Base-by-base conservation (phyloP, 2,113 vertebrate species). In the Dolichotis patagonum region DNA sequence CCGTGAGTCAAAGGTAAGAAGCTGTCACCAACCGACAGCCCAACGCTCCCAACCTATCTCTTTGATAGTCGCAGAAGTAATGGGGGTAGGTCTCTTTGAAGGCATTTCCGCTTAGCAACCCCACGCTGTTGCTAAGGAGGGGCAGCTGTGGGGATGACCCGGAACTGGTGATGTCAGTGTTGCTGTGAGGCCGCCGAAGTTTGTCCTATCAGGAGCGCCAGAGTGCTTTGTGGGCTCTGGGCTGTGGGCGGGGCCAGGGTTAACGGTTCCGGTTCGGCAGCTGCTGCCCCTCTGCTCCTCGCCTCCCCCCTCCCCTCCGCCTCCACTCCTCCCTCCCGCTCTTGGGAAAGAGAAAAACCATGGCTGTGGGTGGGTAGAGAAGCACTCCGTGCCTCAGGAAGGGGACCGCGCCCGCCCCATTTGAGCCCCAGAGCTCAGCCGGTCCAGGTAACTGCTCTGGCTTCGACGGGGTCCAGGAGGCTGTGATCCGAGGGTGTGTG, bases 101-200 rank as follows among this genome's bases (percentile, higher is more conserved):
- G 83, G 60, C 54, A 86, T 95, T 99, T 98, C 98, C 98, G 97
- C 98, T 41, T 99, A 96, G 98, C 96, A 98, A 99, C 98, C 63
- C 85, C 95, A 99, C 97, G 98, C 98, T 96, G 98, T 99, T 98
- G 97, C 98, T 97, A 98, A 49, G 98, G 98, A 93, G 90, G 71
- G 82, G 77, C 71, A 1, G 77, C 12, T 7, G 86, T 0, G 7
- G 52, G 60, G 30, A 3, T 54, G 22, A 92, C 97, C 97, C 98
- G 98, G 98, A 98, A 98, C 87, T 52, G 77, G 52, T 97, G 49
- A 54, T 46, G 35, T 41, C 46, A 17, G 32, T 83, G n/a, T 60
- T 24, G 30, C 30, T 2, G 49, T 52, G 26, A 4, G 35, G 28
- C 81, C 19, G 91, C 94, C 38, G 10, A 32, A 60, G 41, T 32